These are phyloP conservation scores for Sebastes goodei DNA, from an alignment of 2,797 vertebrate species.

Conservation along the genomic window DNA sequence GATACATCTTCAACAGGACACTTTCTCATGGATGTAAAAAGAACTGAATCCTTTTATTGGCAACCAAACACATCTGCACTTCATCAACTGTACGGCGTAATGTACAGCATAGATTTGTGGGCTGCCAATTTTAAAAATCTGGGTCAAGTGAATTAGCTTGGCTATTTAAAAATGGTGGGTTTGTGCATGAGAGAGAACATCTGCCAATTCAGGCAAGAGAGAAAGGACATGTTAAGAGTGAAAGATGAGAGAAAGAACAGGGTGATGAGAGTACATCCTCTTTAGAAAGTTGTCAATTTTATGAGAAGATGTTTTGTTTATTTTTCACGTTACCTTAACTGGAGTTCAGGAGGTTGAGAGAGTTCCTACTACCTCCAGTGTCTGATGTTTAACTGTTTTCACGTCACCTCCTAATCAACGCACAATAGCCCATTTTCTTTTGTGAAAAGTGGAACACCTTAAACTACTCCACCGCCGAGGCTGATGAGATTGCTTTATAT, in stretches of 20 bases:
- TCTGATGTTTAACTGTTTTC: not conserved
- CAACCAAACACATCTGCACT: too few species aligned
- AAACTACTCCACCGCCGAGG: not conserved
- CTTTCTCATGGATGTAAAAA: too few species aligned
- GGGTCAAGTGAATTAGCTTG: too few species aligned
- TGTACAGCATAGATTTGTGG: too few species aligned
- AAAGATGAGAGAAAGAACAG: not conserved
- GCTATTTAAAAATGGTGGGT: too few species aligned
- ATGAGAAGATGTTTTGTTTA: too few species aligned
- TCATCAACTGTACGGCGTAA: too few species aligned
- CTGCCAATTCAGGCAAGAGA: not conserved
- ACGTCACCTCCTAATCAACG: not conserved
- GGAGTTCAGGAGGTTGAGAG: not conserved
- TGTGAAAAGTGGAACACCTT: not conserved
- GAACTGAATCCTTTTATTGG: too few species aligned
- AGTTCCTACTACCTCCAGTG: not conserved
- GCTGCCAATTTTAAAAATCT: too few species aligned
- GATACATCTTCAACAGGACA: too few species aligned
- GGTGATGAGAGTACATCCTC: not conserved
- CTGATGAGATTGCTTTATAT: constrained; percentile 18
- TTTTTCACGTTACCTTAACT: not conserved
- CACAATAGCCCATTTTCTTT: not conserved
- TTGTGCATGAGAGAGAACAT: too few species aligned
- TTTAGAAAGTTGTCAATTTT: not conserved
- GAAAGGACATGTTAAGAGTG: not conserved